Percentiles rank a stretch among this genome's conserved stretches.
Conservation (phyloP, 2,888 invertebrate genomes). For the Azorinus chamasolen region DNA sequence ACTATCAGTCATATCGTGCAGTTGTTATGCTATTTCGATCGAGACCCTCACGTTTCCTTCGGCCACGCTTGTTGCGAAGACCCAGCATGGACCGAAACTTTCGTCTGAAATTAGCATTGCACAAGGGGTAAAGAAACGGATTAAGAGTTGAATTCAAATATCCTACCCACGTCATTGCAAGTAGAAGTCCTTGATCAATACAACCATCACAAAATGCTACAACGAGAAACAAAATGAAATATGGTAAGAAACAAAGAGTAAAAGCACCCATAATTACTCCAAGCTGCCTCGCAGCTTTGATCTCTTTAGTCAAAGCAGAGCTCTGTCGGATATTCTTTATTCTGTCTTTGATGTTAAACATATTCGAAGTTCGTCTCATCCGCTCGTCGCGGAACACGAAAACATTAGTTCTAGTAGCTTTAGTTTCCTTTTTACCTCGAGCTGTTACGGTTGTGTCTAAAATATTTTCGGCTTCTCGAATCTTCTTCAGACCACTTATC, state of each 20-base stretch:
- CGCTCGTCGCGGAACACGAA: conserved; percentile 73
- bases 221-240: conserved; percentile 88
- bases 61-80: conserved; percentile 50
- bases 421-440: conserved; percentile 40
- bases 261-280: conserved; percentile 89
- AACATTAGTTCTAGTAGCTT: conserved; percentile 40
- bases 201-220: conserved; percentile 88
- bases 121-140: conserved; percentile 88
- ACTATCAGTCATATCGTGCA: conserved; percentile 69
- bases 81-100: conserved; percentile 84
- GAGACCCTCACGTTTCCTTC: conserved; percentile 45
- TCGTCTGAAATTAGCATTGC: conserved; percentile 87
- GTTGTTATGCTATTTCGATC: conserved; percentile 75
- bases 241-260: conserved; percentile 89
- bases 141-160: conserved; percentile 88
- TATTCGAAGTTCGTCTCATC: conserved; percentile 61
- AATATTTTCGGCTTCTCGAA: conserved; percentile 71
- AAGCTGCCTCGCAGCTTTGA: conserved; percentile 88
- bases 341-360: conserved; percentile 73
- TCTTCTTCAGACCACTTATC: conserved; percentile 68
- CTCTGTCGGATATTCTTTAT: conserved; percentile 78
- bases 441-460: conserved; percentile 73
- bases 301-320: conserved; percentile 83
- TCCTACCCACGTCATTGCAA: conserved; percentile 87
- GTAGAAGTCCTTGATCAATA: conserved; percentile 86